Evolutionary conservation across 2,888 invertebrate species (phyloP).

Genomic region (Chloroclysta siterata): DNA sequence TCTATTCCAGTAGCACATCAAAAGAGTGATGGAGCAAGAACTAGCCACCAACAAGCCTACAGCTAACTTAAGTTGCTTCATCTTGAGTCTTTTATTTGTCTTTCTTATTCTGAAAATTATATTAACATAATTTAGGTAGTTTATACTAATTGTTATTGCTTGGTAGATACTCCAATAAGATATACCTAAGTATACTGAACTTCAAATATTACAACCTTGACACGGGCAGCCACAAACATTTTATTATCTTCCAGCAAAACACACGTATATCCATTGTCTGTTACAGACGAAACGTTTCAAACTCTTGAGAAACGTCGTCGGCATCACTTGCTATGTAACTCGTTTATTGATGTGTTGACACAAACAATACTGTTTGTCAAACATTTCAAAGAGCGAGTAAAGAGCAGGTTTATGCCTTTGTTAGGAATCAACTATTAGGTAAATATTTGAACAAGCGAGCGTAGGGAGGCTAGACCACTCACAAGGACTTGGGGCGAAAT

Average conservation of each 20-base stretch:
- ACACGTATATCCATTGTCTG: slow-evolving; percentile 19
- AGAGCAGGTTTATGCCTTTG: slow-evolving; percentile 11
- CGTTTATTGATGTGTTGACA: not conserved
- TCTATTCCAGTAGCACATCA: slow-evolving; percentile 56
- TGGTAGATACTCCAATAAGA: not conserved
- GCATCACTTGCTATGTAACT: not conserved
- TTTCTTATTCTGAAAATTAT: slow-evolving; percentile 60
- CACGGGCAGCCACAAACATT: slow-evolving; percentile 48
- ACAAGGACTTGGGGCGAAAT: no score
- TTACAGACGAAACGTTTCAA: not conserved
- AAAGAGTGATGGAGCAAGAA: slow-evolving; percentile 52
- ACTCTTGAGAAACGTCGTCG: slow-evolving; percentile 5
- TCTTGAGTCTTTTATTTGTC: slow-evolving; percentile 51
- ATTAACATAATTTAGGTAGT: not conserved
- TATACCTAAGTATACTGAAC: not conserved
- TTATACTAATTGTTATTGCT: not conserved
- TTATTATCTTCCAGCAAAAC: slow-evolving; percentile 45
- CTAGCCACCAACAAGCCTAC: slow-evolving; percentile 44
- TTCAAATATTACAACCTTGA: slow-evolving; percentile 47
- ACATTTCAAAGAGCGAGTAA: slow-evolving; percentile 9
- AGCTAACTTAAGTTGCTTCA: slow-evolving; percentile 57
- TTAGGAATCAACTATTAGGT: slow-evolving; percentile 12
- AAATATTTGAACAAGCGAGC: not conserved
- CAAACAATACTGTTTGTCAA: slow-evolving; percentile 15
- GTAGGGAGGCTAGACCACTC: not conserved